A percentile compares a stretch with the other conserved stretches of the same genome.
These are phyloP conservation scores for Folsomia candida DNA, from an alignment of 2,888 invertebrate species.

Conservation along the genomic window DNA sequence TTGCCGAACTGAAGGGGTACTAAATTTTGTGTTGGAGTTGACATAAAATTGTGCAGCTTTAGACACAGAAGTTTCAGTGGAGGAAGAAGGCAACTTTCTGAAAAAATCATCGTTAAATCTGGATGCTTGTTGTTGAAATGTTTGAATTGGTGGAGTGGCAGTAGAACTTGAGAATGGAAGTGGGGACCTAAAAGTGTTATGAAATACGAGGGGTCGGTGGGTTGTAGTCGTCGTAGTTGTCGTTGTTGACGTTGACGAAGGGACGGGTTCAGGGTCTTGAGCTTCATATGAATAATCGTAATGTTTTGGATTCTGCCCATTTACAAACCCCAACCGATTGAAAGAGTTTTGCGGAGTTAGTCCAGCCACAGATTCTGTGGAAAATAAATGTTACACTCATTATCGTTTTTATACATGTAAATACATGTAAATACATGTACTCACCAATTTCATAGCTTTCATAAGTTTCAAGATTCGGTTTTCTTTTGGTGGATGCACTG, in stretches of 20 bases:
- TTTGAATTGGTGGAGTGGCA: constrained; percentile 30
- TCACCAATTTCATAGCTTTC: constrained; percentile 37
- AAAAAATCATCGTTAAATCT: constrained; percentile 48
- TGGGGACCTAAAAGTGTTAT: constrained; percentile 47
- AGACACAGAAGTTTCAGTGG: constrained; percentile 28
- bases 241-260: constrained; percentile 6
- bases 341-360: constrained; percentile 20
- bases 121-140: constrained; percentile 48
- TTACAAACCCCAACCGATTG: not conserved
- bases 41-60: constrained; percentile 42
- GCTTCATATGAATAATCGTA: constrained; percentile 31
- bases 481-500: constrained; percentile 24
- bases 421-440: no score
- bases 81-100: constrained; percentile 33
- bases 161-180: constrained; percentile 32
- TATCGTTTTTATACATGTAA: no score
- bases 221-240: constrained; percentile 23
- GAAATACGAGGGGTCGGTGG: constrained; percentile 35
- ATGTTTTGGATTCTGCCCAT: constrained; percentile 17
- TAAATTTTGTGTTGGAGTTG: constrained; percentile 29
- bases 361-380: constrained; percentile 30
- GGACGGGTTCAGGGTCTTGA: constrained; percentile 12
- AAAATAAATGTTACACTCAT: no score
- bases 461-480: constrained; percentile 37
- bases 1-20: constrained; percentile 30